Conservation (phyloP, 2,113 vertebrate genomes). For the Rhinopithecus roxellana region DNA sequence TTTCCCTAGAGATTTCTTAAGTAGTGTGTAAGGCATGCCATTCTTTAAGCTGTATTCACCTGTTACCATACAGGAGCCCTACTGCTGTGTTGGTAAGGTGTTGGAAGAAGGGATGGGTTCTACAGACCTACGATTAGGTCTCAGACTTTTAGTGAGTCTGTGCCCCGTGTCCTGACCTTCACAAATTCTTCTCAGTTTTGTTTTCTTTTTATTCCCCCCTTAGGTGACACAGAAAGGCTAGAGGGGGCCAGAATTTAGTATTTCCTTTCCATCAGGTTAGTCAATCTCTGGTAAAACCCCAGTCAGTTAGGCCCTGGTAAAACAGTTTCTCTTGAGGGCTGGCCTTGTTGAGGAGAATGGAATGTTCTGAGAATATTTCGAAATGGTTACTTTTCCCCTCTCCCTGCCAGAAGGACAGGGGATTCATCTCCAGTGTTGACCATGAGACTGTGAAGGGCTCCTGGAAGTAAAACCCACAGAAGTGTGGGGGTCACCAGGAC, state of each 20-base stretch:
- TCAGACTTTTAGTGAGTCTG: not conserved
- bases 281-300: not conserved
- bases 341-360: not conserved
- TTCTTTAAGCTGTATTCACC: not conserved
- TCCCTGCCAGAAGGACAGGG: not conserved
- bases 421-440: not conserved
- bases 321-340: not conserved
- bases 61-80: not conserved
- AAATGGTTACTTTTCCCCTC: not conserved
- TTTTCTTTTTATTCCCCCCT: not conserved
- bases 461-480: not conserved
- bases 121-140: not conserved
- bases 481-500: not conserved
- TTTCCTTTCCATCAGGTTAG: not conserved
- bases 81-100: not conserved
- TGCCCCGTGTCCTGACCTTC: not conserved
- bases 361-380: not conserved
- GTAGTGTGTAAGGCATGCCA: not conserved
- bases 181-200: not conserved
- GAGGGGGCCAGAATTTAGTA: not conserved
- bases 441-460: not conserved
- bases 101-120: not conserved
- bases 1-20: not conserved
- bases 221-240: not conserved
- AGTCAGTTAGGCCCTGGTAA: not conserved